Conservation (phyloP, 2,797 vertebrate genomes). For the Pantherophis alleghaniensis region DNA sequence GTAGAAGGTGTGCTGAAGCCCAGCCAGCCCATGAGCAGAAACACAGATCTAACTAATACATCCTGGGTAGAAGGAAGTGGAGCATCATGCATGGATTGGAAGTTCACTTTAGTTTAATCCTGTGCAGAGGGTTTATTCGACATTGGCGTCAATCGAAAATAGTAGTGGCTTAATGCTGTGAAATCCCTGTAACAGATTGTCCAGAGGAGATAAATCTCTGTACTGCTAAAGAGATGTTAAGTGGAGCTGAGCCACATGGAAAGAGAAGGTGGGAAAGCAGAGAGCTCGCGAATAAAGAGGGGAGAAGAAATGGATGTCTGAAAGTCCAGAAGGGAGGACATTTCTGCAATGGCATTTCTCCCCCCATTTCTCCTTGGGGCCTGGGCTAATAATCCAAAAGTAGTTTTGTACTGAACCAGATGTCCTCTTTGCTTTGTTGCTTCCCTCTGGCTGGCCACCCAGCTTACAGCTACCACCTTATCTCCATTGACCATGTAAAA, state of each 20-base stretch:
- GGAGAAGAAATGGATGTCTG: background rate
- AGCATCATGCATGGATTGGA: constrained; percentile 57
- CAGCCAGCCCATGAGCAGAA: background rate
- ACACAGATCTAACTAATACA: constrained; percentile 29
- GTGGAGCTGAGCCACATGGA: background rate
- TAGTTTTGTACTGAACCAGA: background rate
- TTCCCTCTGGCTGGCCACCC: background rate
- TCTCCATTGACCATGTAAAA: background rate
- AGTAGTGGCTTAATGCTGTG: constrained; percentile 60
- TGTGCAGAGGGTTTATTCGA: constrained; percentile 58
- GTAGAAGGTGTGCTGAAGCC: background rate
- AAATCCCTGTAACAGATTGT: constrained; percentile 64
- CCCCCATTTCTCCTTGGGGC: no score
- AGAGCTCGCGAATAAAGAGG: background rate
- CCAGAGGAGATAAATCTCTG: constrained; percentile 53
- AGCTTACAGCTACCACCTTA: background rate
- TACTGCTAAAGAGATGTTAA: background rate
- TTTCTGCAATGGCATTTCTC: background rate
- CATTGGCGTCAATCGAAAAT: constrained; percentile 60
- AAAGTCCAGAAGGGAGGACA: background rate
- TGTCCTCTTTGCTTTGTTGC: background rate
- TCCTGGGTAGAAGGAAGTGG: constrained; percentile 36
- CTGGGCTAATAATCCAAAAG: background rate
- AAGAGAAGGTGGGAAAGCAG: background rate
- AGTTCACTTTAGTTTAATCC: constrained; percentile 67